A percentile compares a stretch with the other conserved stretches of the same genome.
Evolutionary conservation across 2,888 invertebrate species (phyloP).

Genomic region (Peribatodes rhomboidaria): DNA sequence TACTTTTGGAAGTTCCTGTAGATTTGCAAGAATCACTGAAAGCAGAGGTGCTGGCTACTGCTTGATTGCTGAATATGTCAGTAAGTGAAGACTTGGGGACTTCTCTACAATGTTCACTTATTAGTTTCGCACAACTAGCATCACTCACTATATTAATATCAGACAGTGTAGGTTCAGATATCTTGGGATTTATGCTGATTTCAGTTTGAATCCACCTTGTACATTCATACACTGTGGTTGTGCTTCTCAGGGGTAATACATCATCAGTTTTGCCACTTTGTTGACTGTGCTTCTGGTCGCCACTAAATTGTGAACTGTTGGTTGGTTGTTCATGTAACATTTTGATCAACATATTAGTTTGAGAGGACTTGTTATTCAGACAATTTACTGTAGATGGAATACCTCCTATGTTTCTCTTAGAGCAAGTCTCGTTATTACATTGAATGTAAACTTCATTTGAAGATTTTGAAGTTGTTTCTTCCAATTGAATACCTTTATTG

Average conservation of each 20-base stretch:
- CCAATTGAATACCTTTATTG: slow-evolving; percentile 55
- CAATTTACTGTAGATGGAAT: slow-evolving; percentile 13
- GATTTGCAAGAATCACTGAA: slow-evolving; percentile 34
- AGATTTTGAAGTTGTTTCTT: slow-evolving; percentile 43
- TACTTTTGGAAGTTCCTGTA: slow-evolving; percentile 40
- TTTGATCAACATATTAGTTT: slow-evolving; percentile 67
- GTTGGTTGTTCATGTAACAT: slow-evolving; percentile 50
- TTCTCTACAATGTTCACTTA: slow-evolving; percentile 62
- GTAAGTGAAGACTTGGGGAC: slow-evolving; percentile 46
- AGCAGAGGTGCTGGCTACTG: slow-evolving; percentile 10
- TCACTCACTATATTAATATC: slow-evolving; percentile 71
- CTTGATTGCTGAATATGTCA: slow-evolving; percentile 38
- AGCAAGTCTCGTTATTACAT: slow-evolving; percentile 30
- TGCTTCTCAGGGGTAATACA: slow-evolving; percentile 30
- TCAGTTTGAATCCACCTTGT: slow-evolving; percentile 77
- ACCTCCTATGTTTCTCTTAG: slow-evolving; percentile 11
- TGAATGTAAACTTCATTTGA: slow-evolving; percentile 26
- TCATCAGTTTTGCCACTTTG: slow-evolving; percentile 22
- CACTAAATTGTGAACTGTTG: slow-evolving; percentile 49
- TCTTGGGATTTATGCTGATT: slow-evolving; percentile 77
- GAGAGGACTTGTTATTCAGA: slow-evolving; percentile 63
- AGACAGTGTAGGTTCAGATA: slow-evolving; percentile 72
- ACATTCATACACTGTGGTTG: slow-evolving; percentile 58
- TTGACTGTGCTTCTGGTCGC: slow-evolving; percentile 23
- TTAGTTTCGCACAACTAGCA: slow-evolving; percentile 60